Conservation (phyloP, 1,140 invertebrate genomes). For the Heliconius eleuchia region DNA sequence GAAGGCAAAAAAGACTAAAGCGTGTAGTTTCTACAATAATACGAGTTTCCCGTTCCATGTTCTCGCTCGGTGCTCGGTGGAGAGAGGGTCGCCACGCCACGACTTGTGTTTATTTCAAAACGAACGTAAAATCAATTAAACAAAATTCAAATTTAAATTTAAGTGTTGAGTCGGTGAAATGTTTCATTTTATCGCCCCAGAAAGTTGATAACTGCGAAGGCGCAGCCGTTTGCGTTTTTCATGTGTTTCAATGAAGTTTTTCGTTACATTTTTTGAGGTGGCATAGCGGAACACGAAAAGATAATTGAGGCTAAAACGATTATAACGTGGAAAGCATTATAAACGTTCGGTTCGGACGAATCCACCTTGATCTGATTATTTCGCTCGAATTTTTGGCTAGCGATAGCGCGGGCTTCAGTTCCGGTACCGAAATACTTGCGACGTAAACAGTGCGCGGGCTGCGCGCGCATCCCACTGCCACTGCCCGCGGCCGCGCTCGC, state of each 20-base stretch:
- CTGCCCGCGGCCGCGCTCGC: constrained; percentile 28
- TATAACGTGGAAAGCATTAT: constrained; percentile 49
- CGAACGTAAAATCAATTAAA: constrained; percentile 20
- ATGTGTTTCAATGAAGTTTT: constrained; percentile 24
- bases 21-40: constrained; percentile 12
- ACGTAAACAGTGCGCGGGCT: constrained; percentile 57
- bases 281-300: constrained; percentile 37
- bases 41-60: constrained; percentile 19
- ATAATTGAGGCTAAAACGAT: constrained; percentile 48
- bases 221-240: constrained; percentile 25
- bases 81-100: constrained; percentile 1
- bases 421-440: constrained; percentile 70
- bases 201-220: constrained; percentile 14
- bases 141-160: constrained; percentile 22
- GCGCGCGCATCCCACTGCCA: constrained; percentile 38
- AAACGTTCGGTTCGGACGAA: constrained; percentile 39
- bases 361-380: constrained; percentile 71
- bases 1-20: constrained; percentile 6
- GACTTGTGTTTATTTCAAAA: not conserved
- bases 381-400: constrained; percentile 64
- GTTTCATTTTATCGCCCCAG: constrained; percentile 2
- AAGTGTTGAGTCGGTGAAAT: not conserved
- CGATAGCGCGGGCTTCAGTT: constrained; percentile 58
- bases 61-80: not conserved
- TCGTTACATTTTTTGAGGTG: constrained; percentile 20